Base-by-base conservation (phyloP, 2,797 vertebrate species). In the Lagocephalus sceleratus region DNA sequence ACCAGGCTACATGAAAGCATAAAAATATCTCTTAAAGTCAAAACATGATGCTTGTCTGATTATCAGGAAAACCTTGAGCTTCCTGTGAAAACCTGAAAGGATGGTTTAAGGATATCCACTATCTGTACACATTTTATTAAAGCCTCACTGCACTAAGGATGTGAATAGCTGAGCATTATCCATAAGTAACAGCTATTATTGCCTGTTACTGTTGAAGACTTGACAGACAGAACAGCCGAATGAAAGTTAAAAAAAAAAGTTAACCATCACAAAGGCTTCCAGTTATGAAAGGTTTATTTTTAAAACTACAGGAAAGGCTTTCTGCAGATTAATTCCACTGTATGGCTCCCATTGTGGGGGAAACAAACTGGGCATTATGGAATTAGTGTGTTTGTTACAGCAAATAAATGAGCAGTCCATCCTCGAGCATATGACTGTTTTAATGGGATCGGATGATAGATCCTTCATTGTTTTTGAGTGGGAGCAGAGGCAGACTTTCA, bases 311-410 rank as follows among this genome's bases (percentile, higher is more conserved):
- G 81, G 66, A 86, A 78, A 77, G 69, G 79, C 79, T 84, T 84
- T 82, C 63, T 74, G 77, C 76, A 85, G 88, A 90, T 90, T 89
- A 85, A 90, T 90, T 87, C 84, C 70, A 69, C 70, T 63, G 68
- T 81, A 69, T 71, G 73, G 68, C 71, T 87, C 69, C 69, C 73
- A 80, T 91, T 88, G 84, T 89, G 75, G 68, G 60, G 82, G 67
- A 89, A 89, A 86, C 81, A 89, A 90, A 90, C 89, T 86, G 80
- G 76, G 87, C 79, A 87, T 90, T 79, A 66, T 63, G 51, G 86
- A 90, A 90, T 91, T 89, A 88, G 81, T 68, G 73, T 63, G 54
- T 75, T 83, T 79, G 64, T 77, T 21, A 79, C 80, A 60, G 32
- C 32, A 35, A 11, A 32, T 80, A 72, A 86, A 87, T 84, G 78